Base-by-base conservation (phyloP, 2,888 invertebrate species). In the Anaspis maculata region DNA sequence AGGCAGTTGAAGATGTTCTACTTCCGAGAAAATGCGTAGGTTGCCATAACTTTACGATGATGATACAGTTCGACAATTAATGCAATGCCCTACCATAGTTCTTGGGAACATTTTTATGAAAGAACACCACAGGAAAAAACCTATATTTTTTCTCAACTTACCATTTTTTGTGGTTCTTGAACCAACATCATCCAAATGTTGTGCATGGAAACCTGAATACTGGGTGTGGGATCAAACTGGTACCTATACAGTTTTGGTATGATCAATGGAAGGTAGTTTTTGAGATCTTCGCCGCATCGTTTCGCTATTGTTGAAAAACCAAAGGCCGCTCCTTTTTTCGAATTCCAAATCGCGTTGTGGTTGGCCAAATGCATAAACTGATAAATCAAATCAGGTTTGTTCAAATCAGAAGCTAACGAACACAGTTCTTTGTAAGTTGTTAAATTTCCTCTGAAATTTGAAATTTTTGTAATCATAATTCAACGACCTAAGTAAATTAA, bases 361-460 rank as follows among this genome's bases (percentile, higher is more conserved):
- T 92, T 92, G 0, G 94, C 94, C 43, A 95, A 69, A 61, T 92
- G 86, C 87, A 96, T 88, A 61, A 96, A 96, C 64, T 90, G 89
- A 67, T 96, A 96, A 42, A 94, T 78, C 40, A 96, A 73, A 59
- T 95, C 94, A 0, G 95, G 95, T 59, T 95, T 89, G 59, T 94
- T 94, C 42, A 96, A 69, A 65, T 95, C 94, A 1, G 90, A 90
- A 0, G 94, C 94, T 25, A 95, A 69, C 0, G 90, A 85, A 62
- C 94, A 95, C 30, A 96, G 71, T 64, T 96, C 95, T 60, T 88
- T 90, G 66, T 96, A 96, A 0, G 95, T 95, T 1, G 92, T 84
- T 15, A 95, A 70, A 52, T 84, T 87, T 7, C 87, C 87, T 0
- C 91, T 88, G 58, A 26, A 49, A 41, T 31, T 30, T 24, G 10